A percentile compares a stretch with the other conserved stretches of the same genome.
These are phyloP conservation scores for Alosa alosa DNA, from an alignment of 2,113 vertebrate genomes.

Conservation along the genomic window DNA sequence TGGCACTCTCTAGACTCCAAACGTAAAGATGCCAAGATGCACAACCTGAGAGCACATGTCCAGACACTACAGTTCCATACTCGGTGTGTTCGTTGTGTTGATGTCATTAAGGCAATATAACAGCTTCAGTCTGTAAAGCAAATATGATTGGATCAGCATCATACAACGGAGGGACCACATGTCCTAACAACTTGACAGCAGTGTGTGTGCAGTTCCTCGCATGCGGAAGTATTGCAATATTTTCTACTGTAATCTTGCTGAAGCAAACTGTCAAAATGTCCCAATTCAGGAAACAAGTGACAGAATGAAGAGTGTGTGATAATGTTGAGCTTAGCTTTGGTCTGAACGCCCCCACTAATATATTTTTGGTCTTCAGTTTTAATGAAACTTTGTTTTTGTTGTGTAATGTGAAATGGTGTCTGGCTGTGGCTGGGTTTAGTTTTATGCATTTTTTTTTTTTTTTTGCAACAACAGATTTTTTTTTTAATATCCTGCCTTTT, in stretches of 20 bases:
- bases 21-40: background rate
- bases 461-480: background rate
- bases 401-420: background rate
- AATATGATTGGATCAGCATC: background rate
- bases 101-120: slow-evolving; percentile 1
- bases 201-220: background rate
- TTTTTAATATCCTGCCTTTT: background rate
- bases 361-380: background rate
- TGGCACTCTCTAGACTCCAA: background rate
- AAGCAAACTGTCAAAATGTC: slow-evolving; percentile 18
- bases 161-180: background rate
- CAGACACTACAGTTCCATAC: background rate
- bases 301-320: background rate
- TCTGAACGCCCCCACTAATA: background rate
- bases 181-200: background rate
- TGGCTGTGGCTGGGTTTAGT: background rate
- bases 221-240: slow-evolving; percentile 44
- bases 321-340: background rate
- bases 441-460: background rate
- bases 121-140: background rate
- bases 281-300: slow-evolving; percentile 23
- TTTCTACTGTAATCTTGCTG: slow-evolving; percentile 30
- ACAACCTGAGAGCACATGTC: background rate
- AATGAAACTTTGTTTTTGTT: background rate
- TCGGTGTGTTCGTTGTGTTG: background rate